Evolutionary conservation across 2,888 invertebrate species (phyloP).

Genomic region (Platerodrilus igneus): DNA sequence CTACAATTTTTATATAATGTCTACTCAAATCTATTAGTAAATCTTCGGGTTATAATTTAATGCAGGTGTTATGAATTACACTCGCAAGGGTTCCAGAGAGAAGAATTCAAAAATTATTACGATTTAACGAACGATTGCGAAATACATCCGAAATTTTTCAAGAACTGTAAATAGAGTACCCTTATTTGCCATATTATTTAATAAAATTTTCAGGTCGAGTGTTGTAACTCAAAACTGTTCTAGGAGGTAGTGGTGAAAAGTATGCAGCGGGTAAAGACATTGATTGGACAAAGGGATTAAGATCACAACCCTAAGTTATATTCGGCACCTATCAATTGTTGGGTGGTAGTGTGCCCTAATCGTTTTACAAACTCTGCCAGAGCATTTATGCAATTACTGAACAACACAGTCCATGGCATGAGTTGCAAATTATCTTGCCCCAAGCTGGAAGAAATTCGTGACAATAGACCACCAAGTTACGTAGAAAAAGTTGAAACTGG

Average conservation of each 20-base stretch:
- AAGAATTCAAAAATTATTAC: constrained; percentile 61
- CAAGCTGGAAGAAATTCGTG: constrained; percentile 46
- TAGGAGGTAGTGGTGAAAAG: constrained; percentile 41
- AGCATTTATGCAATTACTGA: constrained; percentile 48
- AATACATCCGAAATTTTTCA: constrained; percentile 49
- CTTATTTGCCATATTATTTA: constrained; percentile 60
- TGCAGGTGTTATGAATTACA: constrained; percentile 68
- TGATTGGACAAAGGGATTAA: constrained; percentile 73
- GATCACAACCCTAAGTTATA: constrained; percentile 50
- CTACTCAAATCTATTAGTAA: too few relatives aligned
- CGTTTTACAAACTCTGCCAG: constrained; percentile 40
- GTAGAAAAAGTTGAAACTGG: constrained; percentile 57
- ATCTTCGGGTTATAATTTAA: too few relatives aligned
- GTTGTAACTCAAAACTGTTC: constrained; percentile 60
- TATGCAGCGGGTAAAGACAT: constrained; percentile 54
- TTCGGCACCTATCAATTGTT: constrained; percentile 43
- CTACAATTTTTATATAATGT: too few relatives aligned
- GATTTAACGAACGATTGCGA: constrained; percentile 61
- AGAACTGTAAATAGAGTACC: constrained; percentile 68
- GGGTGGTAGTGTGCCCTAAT: constrained; percentile 53
- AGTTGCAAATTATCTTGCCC: constrained; percentile 50
- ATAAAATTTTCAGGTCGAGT: constrained; percentile 63
- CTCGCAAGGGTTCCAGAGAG: constrained; percentile 66
- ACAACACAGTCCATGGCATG: constrained; percentile 49
- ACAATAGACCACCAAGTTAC: constrained; percentile 60